Evolutionary conservation across 1,140 invertebrate species (phyloP).

Genomic region (Listronotus bonariensis): DNA sequence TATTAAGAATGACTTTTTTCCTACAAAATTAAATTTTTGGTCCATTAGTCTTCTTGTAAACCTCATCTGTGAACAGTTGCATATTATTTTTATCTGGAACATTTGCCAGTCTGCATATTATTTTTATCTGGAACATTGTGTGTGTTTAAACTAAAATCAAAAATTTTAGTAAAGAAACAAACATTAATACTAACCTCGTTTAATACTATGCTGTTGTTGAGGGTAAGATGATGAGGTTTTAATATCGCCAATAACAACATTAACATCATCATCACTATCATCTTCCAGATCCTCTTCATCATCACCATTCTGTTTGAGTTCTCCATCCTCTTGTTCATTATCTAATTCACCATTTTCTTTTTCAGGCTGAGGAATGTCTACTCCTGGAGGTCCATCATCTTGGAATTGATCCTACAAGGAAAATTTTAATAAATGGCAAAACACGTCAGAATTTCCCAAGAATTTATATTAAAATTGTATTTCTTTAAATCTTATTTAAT

Average conservation of each 20-base stretch:
- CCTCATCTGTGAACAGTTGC: too few relatives aligned
- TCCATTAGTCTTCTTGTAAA: too few relatives aligned
- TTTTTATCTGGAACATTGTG: too few relatives aligned
- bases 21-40: too few relatives aligned
- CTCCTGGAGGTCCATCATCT: slow-evolving; percentile 43
- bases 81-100: too few relatives aligned
- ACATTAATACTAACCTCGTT: slow-evolving; percentile 52
- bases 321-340: slow-evolving; percentile 59
- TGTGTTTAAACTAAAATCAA: too few relatives aligned
- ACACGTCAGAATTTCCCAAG: too few relatives aligned
- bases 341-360: slow-evolving; percentile 57
- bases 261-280: slow-evolving; percentile 81
- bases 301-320: slow-evolving; percentile 63
- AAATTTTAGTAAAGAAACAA: too few relatives aligned
- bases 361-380: slow-evolving; percentile 31
- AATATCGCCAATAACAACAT: slow-evolving; percentile 84
- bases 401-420: slow-evolving; percentile 37
- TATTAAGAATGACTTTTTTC: too few relatives aligned
- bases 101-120: too few relatives aligned
- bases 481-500: too few relatives aligned
- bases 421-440: slow-evolving; percentile 10
- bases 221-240: slow-evolving; percentile 69
- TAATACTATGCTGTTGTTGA: slow-evolving; percentile 65
- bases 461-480: too few relatives aligned
- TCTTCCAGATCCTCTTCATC: slow-evolving; percentile 72